Evolutionary conservation across 2,888 invertebrate species (phyloP).

Genomic region (Eristalis pertinax): DNA sequence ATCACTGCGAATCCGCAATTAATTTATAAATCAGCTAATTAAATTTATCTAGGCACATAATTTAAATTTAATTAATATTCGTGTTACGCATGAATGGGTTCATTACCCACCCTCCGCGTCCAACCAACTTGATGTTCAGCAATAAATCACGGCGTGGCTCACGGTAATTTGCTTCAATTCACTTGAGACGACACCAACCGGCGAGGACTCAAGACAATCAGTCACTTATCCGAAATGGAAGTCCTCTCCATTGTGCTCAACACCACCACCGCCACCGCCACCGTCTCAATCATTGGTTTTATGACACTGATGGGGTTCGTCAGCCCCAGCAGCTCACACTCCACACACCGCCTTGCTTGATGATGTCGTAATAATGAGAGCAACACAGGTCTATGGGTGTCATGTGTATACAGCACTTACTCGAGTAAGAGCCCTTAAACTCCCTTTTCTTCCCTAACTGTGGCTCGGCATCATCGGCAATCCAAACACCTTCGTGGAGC

Average conservation of each 20-base stretch:
- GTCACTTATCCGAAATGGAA: conserved; percentile 41
- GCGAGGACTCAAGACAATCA: conserved; percentile 27
- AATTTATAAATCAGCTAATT: conserved; percentile 62
- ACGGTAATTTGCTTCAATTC: conserved; percentile 50
- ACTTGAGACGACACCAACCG: conserved; percentile 49
- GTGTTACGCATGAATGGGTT: conserved; percentile 46
- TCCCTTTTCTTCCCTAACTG: conserved; percentile 17
- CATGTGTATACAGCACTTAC: neutral
- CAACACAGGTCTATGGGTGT: neutral
- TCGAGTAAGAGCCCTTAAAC: conserved; percentile 38
- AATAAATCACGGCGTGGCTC: conserved; percentile 24
- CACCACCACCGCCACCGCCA: neutral
- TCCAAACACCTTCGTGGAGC: conserved; percentile 12
- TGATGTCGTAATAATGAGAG: neutral
- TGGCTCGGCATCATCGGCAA: conserved; percentile 11
- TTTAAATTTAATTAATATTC: conserved; percentile 66
- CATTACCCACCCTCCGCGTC: conserved; percentile 15
- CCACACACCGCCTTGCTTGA: neutral
- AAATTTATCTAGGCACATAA: conserved; percentile 47
- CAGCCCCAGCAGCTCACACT: neutral
- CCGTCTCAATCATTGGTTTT: neutral
- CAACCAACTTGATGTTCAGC: neutral
- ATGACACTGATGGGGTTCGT: conserved; percentile 21
- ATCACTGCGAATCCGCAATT: conserved; percentile 45
- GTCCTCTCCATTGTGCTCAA: conserved; percentile 19